phyloP scores from a whole-genome alignment of 2,113 vertebrate genomes.

The Grallaria varia region DNA sequence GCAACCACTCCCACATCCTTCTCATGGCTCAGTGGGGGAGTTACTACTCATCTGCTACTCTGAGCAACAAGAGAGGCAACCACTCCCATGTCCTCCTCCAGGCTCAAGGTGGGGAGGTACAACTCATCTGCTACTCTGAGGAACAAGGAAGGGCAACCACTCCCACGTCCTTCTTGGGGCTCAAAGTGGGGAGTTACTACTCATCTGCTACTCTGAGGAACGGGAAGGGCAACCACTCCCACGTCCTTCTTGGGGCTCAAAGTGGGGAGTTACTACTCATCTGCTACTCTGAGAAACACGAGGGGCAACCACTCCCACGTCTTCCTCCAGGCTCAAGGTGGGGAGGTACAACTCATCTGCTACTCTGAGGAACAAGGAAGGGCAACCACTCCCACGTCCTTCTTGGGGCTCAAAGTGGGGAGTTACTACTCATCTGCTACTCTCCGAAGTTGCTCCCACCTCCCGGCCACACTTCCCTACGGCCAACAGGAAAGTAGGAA shows the following conservation, averaged over 20 bases:
- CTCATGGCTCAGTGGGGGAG: no score
- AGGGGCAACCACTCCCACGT: rapidly evolving
- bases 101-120: not conserved
- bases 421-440: not conserved
- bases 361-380: rapidly evolving
- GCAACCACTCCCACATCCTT: no score
- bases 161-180: not conserved
- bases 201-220: not conserved
- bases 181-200: not conserved
- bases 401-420: not conserved
- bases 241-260: no score
- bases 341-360: not conserved
- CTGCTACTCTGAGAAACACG: not conserved
- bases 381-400: not conserved
- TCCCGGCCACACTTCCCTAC: not conserved
- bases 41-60: no score
- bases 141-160: rapidly evolving
- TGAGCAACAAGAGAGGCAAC: rapidly evolving
- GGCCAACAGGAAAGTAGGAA: not conserved
- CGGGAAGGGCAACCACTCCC: no score
- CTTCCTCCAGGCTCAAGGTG: not conserved
- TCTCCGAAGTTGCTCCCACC: not conserved
- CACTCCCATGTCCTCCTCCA: not conserved
- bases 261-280: no score
- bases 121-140: not conserved